A percentile compares a stretch with the other conserved stretches of the same genome.
Evolutionary conservation across 2,113 vertebrate genomes (phyloP).

Genomic region (Psittacara wagleri): DNA sequence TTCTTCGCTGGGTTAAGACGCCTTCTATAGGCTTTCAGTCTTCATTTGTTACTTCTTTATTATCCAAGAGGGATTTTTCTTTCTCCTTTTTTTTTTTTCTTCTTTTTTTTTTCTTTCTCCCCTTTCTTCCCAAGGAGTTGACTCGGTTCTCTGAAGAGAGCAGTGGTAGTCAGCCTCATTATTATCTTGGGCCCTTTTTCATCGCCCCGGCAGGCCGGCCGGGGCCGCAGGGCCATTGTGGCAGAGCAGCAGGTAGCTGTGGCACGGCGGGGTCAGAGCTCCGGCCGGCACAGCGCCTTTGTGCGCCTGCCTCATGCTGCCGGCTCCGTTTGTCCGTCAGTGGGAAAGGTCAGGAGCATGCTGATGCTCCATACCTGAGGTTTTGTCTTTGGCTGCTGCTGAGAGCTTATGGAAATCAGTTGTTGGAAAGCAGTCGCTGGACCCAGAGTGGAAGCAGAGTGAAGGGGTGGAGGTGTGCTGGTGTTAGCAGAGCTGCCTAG

Average conservation of each 20-base stretch:
- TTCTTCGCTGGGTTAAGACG: slow-evolving; percentile 87
- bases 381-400: slow-evolving; percentile 62
- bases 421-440: background rate
- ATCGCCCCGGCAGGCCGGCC: slow-evolving; percentile 68
- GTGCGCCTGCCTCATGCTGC: slow-evolving; percentile 68
- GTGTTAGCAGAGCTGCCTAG: background rate
- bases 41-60: slow-evolving; percentile 88
- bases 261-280: slow-evolving; percentile 75
- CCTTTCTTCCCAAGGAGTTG: slow-evolving; percentile 70
- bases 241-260: slow-evolving; percentile 90
- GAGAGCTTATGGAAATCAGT: slow-evolving; percentile 44
- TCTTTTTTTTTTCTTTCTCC: background rate
- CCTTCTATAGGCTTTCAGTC: slow-evolving; percentile 91
- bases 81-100: slow-evolving; percentile 28
- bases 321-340: slow-evolving; percentile 27
- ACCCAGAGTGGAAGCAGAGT: background rate
- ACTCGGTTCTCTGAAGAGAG: slow-evolving; percentile 84
- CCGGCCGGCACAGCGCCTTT: slow-evolving; percentile 70
- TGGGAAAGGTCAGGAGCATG: slow-evolving; percentile 86
- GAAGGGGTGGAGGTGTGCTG: background rate
- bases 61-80: slow-evolving; percentile 76
- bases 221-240: slow-evolving; percentile 84
- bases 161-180: slow-evolving; percentile 81
- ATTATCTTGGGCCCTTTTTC: slow-evolving; percentile 84
- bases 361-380: slow-evolving; percentile 80